Evolutionary conservation across 2,888 invertebrate species (phyloP), one percentile per base, ranked within the genome.

Genomic region (Onchidella celtica): DNA sequence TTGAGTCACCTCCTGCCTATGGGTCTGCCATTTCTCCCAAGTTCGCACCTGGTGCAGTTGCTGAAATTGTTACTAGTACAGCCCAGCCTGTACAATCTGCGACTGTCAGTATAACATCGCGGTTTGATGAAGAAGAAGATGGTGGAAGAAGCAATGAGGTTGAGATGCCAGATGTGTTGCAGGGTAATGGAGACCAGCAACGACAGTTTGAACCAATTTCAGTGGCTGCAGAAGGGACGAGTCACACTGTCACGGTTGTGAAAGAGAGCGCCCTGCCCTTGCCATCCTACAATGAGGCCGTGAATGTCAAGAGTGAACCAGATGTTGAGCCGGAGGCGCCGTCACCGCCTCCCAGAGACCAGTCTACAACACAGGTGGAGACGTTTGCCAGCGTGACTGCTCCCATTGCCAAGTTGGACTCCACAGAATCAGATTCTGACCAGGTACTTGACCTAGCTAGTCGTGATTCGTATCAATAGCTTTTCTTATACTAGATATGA

Each of bases 221-320:
- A 2, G 40, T 65, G 2, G 11, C 2, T 3, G n/a, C 17, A 32
- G 3, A 2, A 6, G 27, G 27, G 27, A 11, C 32, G 11, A 32
- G 21, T 0, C 14, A 14, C 36, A 27, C 65, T 17, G 38, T 65
- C 17, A 11, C 6, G 36, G 74, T 72, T 21, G 79, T 65, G 34
- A 57, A 3, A 6, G 66, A n/a, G 1, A 59, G 47, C n/a, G 85
- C 83, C 17, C 84, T 80, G 21, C 86, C 86, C 0, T 82, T 89
- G 38, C 89, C 89, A 0, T 85, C 89, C 0, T 89, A 89, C 47
- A 88, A 89, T 59, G 89, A 89, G 74, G 82, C 84, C 0, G 3
- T 78, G 4, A 36, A 27, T 14, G 65, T 34, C 29, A 29, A 24
- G 34, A 87, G 87, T 2, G 47, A 32, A 14, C 57, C 24, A 69